phyloP scores from a whole-genome alignment of 2,888 invertebrate genomes.

The Crocallis elinguaria region DNA sequence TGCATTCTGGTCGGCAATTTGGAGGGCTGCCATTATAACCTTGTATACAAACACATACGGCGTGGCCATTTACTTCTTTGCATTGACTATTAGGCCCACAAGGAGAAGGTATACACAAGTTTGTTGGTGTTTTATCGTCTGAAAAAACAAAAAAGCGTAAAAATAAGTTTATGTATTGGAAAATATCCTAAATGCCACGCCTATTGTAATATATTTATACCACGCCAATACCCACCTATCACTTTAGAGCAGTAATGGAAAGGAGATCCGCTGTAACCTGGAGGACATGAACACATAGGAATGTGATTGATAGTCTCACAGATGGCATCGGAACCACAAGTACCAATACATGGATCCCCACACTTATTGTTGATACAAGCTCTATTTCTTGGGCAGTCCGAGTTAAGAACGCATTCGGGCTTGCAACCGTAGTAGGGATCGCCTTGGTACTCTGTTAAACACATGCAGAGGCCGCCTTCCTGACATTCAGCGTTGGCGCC shows the following conservation, averaged over 20 bases:
- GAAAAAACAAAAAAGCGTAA: slow-evolving; percentile 26
- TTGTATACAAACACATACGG: slow-evolving; percentile 89
- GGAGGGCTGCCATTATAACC: slow-evolving; percentile 89
- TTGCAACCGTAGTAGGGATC: slow-evolving; percentile 90
- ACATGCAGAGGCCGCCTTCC: slow-evolving; percentile 87
- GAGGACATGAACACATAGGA: slow-evolving; percentile 87
- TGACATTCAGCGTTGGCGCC: slow-evolving; percentile 87
- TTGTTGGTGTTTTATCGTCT: slow-evolving; percentile 55
- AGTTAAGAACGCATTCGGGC: slow-evolving; percentile 91
- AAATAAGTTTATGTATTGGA: background rate
- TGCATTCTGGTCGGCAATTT: slow-evolving; percentile 91
- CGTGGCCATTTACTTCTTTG: slow-evolving; percentile 87
- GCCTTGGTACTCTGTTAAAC: slow-evolving; percentile 89
- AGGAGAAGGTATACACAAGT: slow-evolving; percentile 74
- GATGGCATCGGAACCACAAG: slow-evolving; percentile 86
- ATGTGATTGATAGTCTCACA: slow-evolving; percentile 88
- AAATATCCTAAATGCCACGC: background rate
- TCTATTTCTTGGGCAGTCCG: slow-evolving; percentile 87
- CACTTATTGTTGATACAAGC: slow-evolving; percentile 92
- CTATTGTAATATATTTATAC: background rate
- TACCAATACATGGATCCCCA: slow-evolving; percentile 88
- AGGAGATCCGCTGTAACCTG: slow-evolving; percentile 87
- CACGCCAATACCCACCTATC: slow-evolving; percentile 52
- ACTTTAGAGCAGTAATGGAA: slow-evolving; percentile 83
- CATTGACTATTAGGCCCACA: slow-evolving; percentile 92